Evolutionary conservation across 2,797 vertebrate species (phyloP).

Genomic region (Myotis planiceps): DNA sequence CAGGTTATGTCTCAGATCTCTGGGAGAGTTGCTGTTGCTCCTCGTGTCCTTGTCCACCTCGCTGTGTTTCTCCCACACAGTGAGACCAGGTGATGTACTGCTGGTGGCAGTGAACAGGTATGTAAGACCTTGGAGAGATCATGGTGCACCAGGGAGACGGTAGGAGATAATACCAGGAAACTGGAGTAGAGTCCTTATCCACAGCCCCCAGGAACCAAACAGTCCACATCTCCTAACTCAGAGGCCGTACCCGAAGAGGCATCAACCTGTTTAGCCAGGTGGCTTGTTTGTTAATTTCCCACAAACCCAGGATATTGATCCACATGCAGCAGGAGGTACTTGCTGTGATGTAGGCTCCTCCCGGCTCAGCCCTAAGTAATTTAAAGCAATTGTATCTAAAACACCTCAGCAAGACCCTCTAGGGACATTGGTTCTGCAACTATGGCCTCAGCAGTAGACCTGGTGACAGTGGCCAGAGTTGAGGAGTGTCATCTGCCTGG

Average conservation of each 20-base stretch:
- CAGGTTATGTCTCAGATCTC: not conserved
- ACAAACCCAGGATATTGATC: not conserved
- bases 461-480: not conserved
- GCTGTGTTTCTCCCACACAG: not conserved
- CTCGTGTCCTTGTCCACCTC: not conserved
- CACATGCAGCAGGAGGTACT: not conserved
- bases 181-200: not conserved
- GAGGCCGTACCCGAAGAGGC: not conserved
- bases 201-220: not conserved
- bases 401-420: not conserved
- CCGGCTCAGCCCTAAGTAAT: not conserved
- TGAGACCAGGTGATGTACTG: not conserved
- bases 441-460: not conserved
- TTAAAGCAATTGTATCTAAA: not conserved
- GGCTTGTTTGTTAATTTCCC: not conserved
- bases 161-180: not conserved
- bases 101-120: not conserved
- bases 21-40: not conserved
- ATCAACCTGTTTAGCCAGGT: not conserved
- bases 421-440: not conserved
- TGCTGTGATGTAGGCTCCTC: not conserved
- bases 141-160: not conserved
- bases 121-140: not conserved
- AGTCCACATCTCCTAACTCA: not conserved
- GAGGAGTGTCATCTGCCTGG: not conserved